phyloP scores from a whole-genome alignment of 2,113 vertebrate genomes.

The Dasyurus viverrinus region DNA sequence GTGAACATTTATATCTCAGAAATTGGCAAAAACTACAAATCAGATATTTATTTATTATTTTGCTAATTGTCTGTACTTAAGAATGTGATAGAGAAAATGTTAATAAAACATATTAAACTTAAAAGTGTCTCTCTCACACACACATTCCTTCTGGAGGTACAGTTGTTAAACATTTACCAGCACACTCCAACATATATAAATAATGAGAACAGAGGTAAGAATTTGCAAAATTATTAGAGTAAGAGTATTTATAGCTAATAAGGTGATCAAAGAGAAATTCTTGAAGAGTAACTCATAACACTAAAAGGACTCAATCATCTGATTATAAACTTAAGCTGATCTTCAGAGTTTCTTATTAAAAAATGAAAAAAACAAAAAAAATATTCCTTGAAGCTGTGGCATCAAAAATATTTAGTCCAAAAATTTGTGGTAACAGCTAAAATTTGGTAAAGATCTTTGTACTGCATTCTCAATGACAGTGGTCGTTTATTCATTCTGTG shows the following conservation, averaged over 20 bases:
- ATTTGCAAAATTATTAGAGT: neutral
- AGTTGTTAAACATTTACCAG: too few relatives aligned
- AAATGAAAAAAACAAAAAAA: too few relatives aligned
- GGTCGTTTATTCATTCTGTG: neutral
- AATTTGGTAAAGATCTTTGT: neutral
- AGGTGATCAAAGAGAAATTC: neutral
- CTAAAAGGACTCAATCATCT: neutral
- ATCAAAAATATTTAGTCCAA: neutral
- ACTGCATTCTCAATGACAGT: neutral
- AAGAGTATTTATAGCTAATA: neutral
- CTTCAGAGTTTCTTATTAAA: neutral
- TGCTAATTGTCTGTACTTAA: neutral
- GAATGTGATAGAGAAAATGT: neutral
- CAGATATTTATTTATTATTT: neutral
- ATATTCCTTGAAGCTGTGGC: neutral
- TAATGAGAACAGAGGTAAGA: neutral
- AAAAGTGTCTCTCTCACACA: too few relatives aligned
- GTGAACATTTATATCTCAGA: neutral
- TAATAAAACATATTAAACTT: neutral
- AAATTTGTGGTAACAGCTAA: neutral
- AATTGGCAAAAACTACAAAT: neutral
- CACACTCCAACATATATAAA: too few relatives aligned
- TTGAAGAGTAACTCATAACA: too few relatives aligned
- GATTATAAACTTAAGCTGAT: neutral
- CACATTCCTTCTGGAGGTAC: too few relatives aligned